Percentiles rank a stretch among this genome's conserved stretches.
phyloP scores from a whole-genome alignment of 2,797 vertebrate species.

The Notolabrus celidotus region DNA sequence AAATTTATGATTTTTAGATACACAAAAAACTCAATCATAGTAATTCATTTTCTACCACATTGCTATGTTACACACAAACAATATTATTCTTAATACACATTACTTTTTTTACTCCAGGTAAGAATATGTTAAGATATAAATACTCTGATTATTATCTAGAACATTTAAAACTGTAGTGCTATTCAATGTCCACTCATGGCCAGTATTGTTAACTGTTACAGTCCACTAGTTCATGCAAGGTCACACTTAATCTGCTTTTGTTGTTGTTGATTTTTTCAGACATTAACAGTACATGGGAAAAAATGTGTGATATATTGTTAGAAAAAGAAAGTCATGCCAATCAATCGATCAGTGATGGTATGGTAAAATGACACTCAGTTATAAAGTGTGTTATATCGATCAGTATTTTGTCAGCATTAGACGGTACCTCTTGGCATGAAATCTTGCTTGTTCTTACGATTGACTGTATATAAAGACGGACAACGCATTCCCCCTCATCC shows the following conservation, averaged over 20 bases:
- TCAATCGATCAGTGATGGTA: neutral
- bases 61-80: constrained; percentile 2
- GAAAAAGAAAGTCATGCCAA: neutral
- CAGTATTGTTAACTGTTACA: neutral
- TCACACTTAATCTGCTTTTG: constrained; percentile 1
- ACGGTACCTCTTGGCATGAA: constrained; percentile 1
- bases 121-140: neutral
- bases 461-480: too few species aligned
- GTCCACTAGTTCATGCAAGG: neutral
- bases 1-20: neutral
- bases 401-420: constrained; percentile 1
- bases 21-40: neutral
- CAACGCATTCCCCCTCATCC: too few species aligned
- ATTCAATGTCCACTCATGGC: neutral
- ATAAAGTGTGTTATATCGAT: neutral
- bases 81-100: neutral
- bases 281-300: neutral
- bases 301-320: neutral
- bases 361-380: too few species aligned
- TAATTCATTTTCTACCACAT: neutral
- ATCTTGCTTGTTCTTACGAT: constrained; percentile 14
- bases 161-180: neutral
- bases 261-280: neutral
- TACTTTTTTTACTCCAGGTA: neutral
- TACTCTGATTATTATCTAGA: too few species aligned